A percentile compares a stretch with the other conserved stretches of the same genome.
These are phyloP conservation scores for Copidosoma floridanum DNA, from an alignment of 1,140 invertebrate genomes.

Conservation along the genomic window DNA sequence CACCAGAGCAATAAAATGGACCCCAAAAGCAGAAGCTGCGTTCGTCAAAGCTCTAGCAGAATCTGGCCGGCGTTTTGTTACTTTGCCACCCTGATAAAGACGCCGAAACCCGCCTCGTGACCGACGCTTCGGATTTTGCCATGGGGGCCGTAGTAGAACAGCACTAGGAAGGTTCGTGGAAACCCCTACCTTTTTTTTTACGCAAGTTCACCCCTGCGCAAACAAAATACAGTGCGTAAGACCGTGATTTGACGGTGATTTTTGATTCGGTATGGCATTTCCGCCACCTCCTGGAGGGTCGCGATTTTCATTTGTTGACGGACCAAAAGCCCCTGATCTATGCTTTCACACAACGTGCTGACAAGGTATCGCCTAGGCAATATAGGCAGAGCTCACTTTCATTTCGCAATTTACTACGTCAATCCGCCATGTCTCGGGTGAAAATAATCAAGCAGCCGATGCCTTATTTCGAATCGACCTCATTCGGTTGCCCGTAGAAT, in stretches of 20 bases:
- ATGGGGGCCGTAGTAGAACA: neutral
- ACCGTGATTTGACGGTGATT: neutral
- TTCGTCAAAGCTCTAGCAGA: neutral
- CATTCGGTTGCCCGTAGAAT: too few relatives aligned
- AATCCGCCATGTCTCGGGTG: conserved; percentile 5
- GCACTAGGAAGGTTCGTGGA: neutral
- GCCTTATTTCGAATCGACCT: neutral
- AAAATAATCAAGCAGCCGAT: conserved; percentile 26
- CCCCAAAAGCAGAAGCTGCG: neutral
- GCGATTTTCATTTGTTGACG: neutral
- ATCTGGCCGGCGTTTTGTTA: neutral
- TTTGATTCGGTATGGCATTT: neutral
- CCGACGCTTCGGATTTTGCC: neutral
- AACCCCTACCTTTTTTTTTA: neutral
- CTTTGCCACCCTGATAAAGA: conserved; percentile 9
- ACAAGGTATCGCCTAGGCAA: neutral
- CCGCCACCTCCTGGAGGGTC: conserved; percentile 32
- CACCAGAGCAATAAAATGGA: neutral
- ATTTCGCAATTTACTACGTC: neutral
- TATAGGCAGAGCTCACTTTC: neutral
- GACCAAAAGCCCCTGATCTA: conserved; percentile 3
- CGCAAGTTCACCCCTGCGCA: neutral
- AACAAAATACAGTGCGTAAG: neutral
- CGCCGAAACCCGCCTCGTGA: neutral
- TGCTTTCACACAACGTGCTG: neutral